Evolutionary conservation across 2,888 invertebrate genomes (phyloP).

Genomic region (Gandaritis pyraliata): DNA sequence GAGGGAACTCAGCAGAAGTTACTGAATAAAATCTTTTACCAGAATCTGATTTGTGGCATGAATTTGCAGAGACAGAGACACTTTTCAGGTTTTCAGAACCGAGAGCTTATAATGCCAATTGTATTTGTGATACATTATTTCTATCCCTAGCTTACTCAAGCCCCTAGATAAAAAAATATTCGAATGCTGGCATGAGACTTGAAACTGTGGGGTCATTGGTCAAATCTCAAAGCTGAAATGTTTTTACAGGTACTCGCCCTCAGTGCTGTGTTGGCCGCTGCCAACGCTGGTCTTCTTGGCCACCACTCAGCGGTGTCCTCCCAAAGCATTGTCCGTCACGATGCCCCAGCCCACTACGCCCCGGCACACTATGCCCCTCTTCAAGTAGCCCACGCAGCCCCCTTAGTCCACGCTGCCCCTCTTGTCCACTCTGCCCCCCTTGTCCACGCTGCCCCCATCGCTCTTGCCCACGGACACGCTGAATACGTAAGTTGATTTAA

Average conservation of each 20-base stretch:
- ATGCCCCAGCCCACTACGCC: slow-evolving; percentile 69
- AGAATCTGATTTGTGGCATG: too few species aligned
- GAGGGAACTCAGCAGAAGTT: too few species aligned
- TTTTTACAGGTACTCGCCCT: slow-evolving; percentile 69
- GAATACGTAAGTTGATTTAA: slow-evolving; percentile 64
- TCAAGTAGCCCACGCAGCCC: slow-evolving; percentile 61
- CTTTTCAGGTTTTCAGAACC: not conserved
- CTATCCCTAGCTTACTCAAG: too few species aligned
- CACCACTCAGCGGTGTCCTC: slow-evolving; percentile 81
- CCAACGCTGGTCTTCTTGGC: slow-evolving; percentile 81
- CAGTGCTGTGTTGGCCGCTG: slow-evolving; percentile 78
- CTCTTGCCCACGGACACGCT: slow-evolving; percentile 58
- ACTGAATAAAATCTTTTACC: too few species aligned
- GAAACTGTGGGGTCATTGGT: not conserved
- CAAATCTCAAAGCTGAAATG: not conserved
- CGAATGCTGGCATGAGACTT: not conserved
- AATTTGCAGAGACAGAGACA: too few species aligned
- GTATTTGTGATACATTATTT: too few species aligned
- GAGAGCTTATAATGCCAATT: not conserved
- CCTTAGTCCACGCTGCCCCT: slow-evolving; percentile 66
- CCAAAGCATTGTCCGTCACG: slow-evolving; percentile 79
- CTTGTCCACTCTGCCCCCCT: slow-evolving; percentile 65
- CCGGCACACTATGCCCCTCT: slow-evolving; percentile 62
- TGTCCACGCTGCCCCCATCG: slow-evolving; percentile 58
- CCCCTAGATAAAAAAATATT: too few species aligned